Evolutionary conservation across 1,140 invertebrate genomes (phyloP).

Genomic region (Eumaeus atala): DNA sequence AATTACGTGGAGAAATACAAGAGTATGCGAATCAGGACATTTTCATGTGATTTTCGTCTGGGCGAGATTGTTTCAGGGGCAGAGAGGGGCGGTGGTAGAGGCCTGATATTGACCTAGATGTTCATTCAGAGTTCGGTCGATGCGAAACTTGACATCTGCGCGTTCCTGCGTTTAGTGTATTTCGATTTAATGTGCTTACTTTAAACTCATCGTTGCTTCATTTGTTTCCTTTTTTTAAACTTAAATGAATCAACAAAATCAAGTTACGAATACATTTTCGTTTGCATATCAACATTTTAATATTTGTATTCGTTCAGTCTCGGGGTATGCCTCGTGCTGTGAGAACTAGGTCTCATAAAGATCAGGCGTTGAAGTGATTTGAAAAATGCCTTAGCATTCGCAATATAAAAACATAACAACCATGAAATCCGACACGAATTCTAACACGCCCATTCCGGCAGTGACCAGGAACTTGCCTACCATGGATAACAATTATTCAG

Average conservation of each 20-base stretch:
- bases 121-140: slow-evolving; percentile 73
- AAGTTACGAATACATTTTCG: not conserved
- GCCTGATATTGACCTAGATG: slow-evolving; percentile 73
- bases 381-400: slow-evolving; percentile 12
- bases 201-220: slow-evolving; percentile 34
- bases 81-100: slow-evolving; percentile 44
- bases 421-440: slow-evolving; percentile 31
- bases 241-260: slow-evolving; percentile 23
- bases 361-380: slow-evolving; percentile 18
- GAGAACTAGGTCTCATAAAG: slow-evolving; percentile 28
- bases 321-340: not conserved
- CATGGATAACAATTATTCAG: slow-evolving; percentile 52
- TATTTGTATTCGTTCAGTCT: not conserved
- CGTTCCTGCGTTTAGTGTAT: slow-evolving; percentile 66
- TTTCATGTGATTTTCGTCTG: slow-evolving; percentile 51
- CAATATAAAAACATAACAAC: slow-evolving; percentile 17
- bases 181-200: slow-evolving; percentile 55
- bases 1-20: no score
- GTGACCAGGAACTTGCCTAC: slow-evolving; percentile 45
- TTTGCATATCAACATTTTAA: not conserved
- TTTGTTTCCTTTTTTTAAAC: slow-evolving; percentile 18
- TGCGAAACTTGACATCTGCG: slow-evolving; percentile 72
- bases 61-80: slow-evolving; percentile 46
- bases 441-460: slow-evolving; percentile 40
- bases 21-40: slow-evolving; percentile 26